These are phyloP conservation scores for Cyanoramphus novaezelandiae DNA, from an alignment of 2,113 vertebrate genomes.

Conservation along the genomic window DNA sequence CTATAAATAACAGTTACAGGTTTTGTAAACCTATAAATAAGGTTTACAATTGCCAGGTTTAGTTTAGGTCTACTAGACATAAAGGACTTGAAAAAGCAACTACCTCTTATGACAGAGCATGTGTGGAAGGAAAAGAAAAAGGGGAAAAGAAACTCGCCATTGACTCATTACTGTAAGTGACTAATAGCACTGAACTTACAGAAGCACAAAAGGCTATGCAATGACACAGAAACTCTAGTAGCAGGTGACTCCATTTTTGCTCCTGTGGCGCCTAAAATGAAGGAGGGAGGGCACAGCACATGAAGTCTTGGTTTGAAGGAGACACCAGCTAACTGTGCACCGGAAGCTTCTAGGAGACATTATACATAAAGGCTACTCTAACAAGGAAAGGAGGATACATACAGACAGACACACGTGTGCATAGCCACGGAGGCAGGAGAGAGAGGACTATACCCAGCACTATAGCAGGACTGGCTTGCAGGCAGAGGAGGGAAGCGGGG, in stretches of 20 bases:
- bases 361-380: rapidly evolving
- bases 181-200: neutral
- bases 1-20: neutral
- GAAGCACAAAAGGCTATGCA: neutral
- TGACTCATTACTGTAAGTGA: neutral
- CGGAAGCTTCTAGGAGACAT: neutral
- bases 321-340: rapidly evolving
- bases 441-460: neutral
- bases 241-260: neutral
- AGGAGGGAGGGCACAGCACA: neutral
- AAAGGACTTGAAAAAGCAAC: neutral
- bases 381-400: rapidly evolving
- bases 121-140: neutral
- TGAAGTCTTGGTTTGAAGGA: too few relatives aligned
- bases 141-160: neutral
- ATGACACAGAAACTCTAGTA: neutral
- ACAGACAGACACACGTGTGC: rapidly evolving
- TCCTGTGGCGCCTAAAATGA: neutral
- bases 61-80: neutral
- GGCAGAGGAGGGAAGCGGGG: neutral
- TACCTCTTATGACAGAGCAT: neutral
- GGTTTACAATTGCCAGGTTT: neutral
- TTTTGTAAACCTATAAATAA: neutral
- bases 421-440: too few relatives aligned
- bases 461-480: neutral